Evolutionary conservation across 2,888 invertebrate species (phyloP).

Genomic region (Altica lythri): DNA sequence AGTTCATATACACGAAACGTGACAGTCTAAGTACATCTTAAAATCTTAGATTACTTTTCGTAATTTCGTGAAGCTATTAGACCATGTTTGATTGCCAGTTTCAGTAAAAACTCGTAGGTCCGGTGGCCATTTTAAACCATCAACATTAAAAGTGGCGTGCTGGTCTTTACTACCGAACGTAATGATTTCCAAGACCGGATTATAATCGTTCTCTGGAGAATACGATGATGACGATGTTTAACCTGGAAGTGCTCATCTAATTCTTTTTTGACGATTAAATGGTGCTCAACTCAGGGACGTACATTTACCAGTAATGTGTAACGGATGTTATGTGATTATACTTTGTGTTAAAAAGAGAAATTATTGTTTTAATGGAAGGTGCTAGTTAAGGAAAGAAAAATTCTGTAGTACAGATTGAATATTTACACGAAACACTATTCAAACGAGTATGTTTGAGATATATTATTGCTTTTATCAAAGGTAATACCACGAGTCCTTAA

Average conservation of each 20-base stretch:
- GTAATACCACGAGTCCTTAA: no score
- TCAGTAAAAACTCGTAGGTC: slow-evolving; percentile 20
- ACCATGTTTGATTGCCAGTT: slow-evolving; percentile 18
- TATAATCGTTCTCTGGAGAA: slow-evolving; percentile 25
- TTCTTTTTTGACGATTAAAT: slow-evolving; percentile 18
- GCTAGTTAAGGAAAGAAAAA: no score
- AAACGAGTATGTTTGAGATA: no score
- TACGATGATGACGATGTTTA: slow-evolving; percentile 24
- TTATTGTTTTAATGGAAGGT: no score
- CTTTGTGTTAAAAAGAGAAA: no score
- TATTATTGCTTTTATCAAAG: no score
- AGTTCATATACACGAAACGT: background rate
- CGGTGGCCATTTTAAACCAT: slow-evolving; percentile 29
- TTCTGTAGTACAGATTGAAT: no score
- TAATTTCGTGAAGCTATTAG: background rate
- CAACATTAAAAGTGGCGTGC: slow-evolving; percentile 32
- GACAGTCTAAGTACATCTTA: slow-evolving; percentile 2
- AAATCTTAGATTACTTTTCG: slow-evolving; percentile 7
- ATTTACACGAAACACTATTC: no score
- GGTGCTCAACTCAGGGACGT: slow-evolving; percentile 7
- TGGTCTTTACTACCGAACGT: slow-evolving; percentile 22
- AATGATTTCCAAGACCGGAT: slow-evolving; percentile 18
- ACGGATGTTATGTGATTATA: no score
- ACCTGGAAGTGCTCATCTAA: slow-evolving; percentile 18
- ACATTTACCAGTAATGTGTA: slow-evolving; percentile 14